These are phyloP conservation scores for Drosophila truncata DNA, from an alignment of 1,140 invertebrate species.

Conservation along the genomic window DNA sequence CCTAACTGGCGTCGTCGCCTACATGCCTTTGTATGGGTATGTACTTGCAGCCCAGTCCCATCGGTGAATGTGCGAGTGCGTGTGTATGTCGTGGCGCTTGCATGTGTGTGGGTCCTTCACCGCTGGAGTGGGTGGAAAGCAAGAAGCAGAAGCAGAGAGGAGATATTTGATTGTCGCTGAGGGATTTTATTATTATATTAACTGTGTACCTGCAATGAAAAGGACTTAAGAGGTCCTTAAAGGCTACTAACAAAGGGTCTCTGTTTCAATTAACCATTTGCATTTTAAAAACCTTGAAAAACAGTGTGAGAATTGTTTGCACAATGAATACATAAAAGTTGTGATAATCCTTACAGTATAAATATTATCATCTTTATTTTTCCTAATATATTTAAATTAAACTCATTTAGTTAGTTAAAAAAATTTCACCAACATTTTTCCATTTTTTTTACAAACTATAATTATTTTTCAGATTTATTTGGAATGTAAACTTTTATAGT, in stretches of 20 bases:
- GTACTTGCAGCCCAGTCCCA: conserved; percentile 31
- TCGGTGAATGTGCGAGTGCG: conserved; percentile 9
- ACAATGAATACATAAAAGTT: not conserved
- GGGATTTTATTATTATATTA: conserved; percentile 17
- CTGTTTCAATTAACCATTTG: not conserved
- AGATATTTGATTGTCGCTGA: conserved; percentile 27
- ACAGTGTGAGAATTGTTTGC: not conserved
- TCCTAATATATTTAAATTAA: not conserved
- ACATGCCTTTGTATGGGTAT: conserved; percentile 61
- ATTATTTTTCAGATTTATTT: not conserved
- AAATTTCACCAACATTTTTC: no score
- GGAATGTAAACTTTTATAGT: no score
- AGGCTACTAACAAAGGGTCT: not conserved
- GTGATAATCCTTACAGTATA: not conserved
- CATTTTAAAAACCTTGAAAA: not conserved
- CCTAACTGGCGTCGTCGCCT: conserved; percentile 74
- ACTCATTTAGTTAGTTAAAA: no score
- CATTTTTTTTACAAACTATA: no score
- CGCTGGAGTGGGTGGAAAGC: conserved; percentile 37
- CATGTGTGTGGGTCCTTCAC: conserved; percentile 42
- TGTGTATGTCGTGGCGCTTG: conserved; percentile 14
- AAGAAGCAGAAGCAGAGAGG: conserved; percentile 9
- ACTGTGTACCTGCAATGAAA: not conserved
- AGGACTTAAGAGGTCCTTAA: not conserved
- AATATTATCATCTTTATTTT: not conserved